phyloP scores from a whole-genome alignment of 2,797 vertebrate genomes.

The Hyperoplus lanceolatus region DNA sequence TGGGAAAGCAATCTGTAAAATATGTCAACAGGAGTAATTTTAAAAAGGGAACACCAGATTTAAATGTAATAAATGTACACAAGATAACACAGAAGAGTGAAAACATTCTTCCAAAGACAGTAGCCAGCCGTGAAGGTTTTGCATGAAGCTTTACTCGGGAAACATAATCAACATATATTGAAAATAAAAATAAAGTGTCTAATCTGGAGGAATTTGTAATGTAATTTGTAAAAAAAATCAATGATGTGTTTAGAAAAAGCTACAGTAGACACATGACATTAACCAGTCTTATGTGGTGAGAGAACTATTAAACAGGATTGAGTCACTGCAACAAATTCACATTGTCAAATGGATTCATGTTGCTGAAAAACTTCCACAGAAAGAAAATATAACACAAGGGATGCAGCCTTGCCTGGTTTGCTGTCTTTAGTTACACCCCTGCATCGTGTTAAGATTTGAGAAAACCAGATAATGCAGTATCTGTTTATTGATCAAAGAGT shows the following conservation, averaged over 20 bases:
- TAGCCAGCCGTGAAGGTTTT: no score
- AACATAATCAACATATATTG: neutral
- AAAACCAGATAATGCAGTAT: slow-evolving; percentile 22
- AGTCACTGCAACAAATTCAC: neutral
- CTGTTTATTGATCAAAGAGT: slow-evolving; percentile 31
- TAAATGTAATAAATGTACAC: neutral
- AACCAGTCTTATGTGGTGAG: neutral
- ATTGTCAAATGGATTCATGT: slow-evolving; percentile 8
- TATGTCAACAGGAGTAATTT: no score
- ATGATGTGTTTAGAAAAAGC: neutral
- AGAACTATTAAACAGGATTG: neutral
- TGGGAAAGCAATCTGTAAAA: neutral
- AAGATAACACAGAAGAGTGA: neutral
- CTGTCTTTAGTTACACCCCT: neutral
- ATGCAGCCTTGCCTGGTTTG: neutral
- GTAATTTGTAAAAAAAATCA: no score
- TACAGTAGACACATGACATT: neutral
- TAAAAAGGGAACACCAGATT: no score
- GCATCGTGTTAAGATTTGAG: slow-evolving; percentile 4
- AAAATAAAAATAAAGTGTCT: neutral
- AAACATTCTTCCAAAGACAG: neutral
- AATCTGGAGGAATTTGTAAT: neutral
- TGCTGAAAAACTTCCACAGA: neutral
- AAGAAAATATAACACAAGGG: slow-evolving; percentile 1
- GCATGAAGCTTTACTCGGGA: neutral